These are phyloP conservation scores for Tyrophagus putrescentiae DNA, from an alignment of 1,140 invertebrate species.

Conservation along the genomic window DNA sequence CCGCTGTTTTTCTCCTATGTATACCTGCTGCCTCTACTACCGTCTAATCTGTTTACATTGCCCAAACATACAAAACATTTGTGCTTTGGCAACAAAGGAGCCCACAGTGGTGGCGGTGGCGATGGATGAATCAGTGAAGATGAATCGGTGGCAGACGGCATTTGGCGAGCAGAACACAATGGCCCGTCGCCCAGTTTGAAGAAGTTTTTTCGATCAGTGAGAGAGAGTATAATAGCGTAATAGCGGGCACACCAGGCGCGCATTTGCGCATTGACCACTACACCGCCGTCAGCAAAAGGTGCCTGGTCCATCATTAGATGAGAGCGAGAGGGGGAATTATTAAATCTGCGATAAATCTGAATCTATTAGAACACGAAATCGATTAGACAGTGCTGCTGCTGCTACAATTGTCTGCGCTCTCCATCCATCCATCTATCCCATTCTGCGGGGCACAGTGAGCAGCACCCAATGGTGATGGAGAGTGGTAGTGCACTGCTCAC, in stretches of 20 bases:
- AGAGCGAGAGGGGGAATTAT: constrained; percentile 3
- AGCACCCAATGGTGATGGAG: not conserved
- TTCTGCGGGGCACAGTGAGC: too few relatives aligned
- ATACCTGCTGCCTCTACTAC: not conserved
- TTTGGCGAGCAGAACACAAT: not conserved
- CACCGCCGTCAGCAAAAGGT: too few relatives aligned
- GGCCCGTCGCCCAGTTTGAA: not conserved
- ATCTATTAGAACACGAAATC: constrained; percentile 13
- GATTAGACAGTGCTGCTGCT: constrained; percentile 11
- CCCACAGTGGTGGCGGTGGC: not conserved
- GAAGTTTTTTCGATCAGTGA: too few relatives aligned
- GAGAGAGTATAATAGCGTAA: too few relatives aligned
- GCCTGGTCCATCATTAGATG: constrained; percentile 8
- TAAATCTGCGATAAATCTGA: constrained; percentile 13
- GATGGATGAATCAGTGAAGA: not conserved
- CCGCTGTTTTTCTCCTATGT: too few relatives aligned
- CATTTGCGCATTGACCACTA: too few relatives aligned
- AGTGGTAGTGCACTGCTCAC: too few relatives aligned
- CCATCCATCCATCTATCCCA: too few relatives aligned
- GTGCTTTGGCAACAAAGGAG: not conserved
- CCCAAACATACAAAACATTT: not conserved
- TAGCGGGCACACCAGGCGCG: too few relatives aligned
- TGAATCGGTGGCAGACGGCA: not conserved
- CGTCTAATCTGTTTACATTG: constrained; percentile 15
- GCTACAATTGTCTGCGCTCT: too few relatives aligned